phyloP scores from a whole-genome alignment of 30 jellyfish, hydroid and myxozoan genomes.

The Mastigias papua region DNA sequence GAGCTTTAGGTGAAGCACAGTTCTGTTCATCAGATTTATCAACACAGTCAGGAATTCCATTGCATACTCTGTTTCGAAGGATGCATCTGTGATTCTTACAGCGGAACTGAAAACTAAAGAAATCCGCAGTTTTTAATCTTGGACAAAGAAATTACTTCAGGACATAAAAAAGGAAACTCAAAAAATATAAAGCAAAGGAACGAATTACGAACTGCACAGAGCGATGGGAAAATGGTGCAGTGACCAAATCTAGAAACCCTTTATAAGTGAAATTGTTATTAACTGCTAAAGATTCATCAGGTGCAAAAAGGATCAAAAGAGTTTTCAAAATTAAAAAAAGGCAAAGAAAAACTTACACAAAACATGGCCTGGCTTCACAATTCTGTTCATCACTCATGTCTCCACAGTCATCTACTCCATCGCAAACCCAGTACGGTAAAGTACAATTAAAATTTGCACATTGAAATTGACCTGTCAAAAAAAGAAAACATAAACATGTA shows the following conservation, averaged over 20 bases:
- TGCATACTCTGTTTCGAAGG: constrained; percentile 79
- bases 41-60: constrained; percentile 80
- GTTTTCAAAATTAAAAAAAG: not conserved
- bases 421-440: constrained; percentile 90
- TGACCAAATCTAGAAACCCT: too few relatives aligned
- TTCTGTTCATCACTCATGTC: constrained; percentile 93
- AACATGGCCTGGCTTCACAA: constrained; percentile 91
- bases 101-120: constrained; percentile 86
- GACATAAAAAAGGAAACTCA: not conserved
- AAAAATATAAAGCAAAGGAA: not conserved
- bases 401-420: constrained; percentile 98
- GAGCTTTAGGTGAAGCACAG: constrained; percentile 49
- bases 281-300: too few relatives aligned
- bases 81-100: constrained; percentile 89
- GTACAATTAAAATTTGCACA: constrained; percentile 91
- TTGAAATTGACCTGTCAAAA: constrained; percentile 79
- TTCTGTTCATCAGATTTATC: constrained; percentile 91
- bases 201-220: not conserved
- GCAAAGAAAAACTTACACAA: constrained; percentile 58
- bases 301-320: not conserved
- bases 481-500: not conserved
- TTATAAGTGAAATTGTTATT: too few relatives aligned
- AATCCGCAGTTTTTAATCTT: too few relatives aligned
- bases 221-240: not conserved
- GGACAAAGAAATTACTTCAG: not conserved